Percentiles rank a stretch among this genome's conserved stretches.
These are phyloP conservation scores for Lasioglossum oenotherae DNA, from an alignment of 2,888 invertebrate genomes.

Conservation along the genomic window DNA sequence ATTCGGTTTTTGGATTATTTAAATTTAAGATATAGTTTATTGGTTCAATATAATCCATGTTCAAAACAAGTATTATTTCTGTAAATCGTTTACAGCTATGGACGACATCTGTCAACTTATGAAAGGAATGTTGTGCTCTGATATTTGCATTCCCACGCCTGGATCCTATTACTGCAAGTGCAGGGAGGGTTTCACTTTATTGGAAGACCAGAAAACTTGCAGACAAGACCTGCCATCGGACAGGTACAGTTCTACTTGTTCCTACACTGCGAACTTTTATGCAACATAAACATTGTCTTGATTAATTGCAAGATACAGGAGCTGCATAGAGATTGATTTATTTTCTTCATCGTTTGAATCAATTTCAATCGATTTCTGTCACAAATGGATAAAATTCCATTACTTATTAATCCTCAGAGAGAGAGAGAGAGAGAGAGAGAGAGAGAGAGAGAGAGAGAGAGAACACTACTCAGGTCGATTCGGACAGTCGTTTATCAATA, in stretches of 20 bases:
- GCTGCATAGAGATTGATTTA: not conserved
- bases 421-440: too few relatives aligned
- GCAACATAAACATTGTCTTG: not conserved
- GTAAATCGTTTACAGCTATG: slow-evolving; percentile 69
- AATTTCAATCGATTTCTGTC: not conserved
- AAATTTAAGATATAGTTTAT: not conserved
- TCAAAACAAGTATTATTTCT: not conserved
- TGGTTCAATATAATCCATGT: too few relatives aligned
- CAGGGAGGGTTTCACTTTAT: slow-evolving; percentile 88
- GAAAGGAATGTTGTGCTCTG: slow-evolving; percentile 89
- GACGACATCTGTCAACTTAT: slow-evolving; percentile 85
- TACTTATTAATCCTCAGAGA: too few relatives aligned
- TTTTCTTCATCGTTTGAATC: not conserved
- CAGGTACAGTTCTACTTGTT: slow-evolving; percentile 71
- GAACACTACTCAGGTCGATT: not conserved
- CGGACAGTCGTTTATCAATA: not conserved
- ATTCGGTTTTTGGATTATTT: not conserved
- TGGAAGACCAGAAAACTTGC: slow-evolving; percentile 90
- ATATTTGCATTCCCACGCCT: slow-evolving; percentile 90
- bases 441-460: not conserved
- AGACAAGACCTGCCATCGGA: slow-evolving; percentile 82
- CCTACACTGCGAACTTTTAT: not conserved
- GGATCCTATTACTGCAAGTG: slow-evolving; percentile 91
- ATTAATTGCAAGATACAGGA: not conserved
- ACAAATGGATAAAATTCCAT: too few relatives aligned